Conservation (phyloP, 2,113 vertebrate genomes). For the Colaptes auratus region DNA sequence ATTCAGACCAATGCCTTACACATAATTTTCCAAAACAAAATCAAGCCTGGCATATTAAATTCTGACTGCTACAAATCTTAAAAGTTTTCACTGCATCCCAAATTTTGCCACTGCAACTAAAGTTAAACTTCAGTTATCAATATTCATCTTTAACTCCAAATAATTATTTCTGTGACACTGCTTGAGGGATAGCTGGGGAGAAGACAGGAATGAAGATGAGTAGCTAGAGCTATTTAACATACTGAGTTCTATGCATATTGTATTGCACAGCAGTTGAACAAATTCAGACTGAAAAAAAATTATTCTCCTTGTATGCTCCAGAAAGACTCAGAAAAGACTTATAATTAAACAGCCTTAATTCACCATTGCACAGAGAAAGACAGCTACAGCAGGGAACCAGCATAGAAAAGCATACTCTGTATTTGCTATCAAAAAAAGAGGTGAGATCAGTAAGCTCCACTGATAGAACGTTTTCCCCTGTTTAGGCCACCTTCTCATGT, state of each 20-base stretch:
- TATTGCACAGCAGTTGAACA: neutral
- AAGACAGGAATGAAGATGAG: neutral
- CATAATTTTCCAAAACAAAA: neutral
- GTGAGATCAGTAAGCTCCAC: neutral
- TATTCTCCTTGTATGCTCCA: neutral
- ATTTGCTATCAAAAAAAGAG: neutral
- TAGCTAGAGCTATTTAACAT: neutral
- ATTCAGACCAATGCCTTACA: neutral
- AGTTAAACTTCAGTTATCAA: neutral
- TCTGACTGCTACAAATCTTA: neutral
- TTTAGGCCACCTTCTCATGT: accelerated
- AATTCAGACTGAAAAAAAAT: neutral
- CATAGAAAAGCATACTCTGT: neutral
- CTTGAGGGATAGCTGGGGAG: neutral
- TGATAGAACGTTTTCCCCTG: neutral
- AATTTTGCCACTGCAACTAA: neutral
- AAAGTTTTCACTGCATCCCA: neutral
- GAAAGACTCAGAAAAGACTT: neutral
- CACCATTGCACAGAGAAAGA: neutral
- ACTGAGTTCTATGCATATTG: no score
- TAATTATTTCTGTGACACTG: neutral
- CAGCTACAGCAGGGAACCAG: neutral
- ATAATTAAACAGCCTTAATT: neutral
- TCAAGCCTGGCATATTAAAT: neutral
- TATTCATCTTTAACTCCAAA: neutral